These are phyloP conservation scores for Aphelenchoides fujianensis DNA, from an alignment of 1,140 invertebrate genomes.

Conservation along the genomic window DNA sequence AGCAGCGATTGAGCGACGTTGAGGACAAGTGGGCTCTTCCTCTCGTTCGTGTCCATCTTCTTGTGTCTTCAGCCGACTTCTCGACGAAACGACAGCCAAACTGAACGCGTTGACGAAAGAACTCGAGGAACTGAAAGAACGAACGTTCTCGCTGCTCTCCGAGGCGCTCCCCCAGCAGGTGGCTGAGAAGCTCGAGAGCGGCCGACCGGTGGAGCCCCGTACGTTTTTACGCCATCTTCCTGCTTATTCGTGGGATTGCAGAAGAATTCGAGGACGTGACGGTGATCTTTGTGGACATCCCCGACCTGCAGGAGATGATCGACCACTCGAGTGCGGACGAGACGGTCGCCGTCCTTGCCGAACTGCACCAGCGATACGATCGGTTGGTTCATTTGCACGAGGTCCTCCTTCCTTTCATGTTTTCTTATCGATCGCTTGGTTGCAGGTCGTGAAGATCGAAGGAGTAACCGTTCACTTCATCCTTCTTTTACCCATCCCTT, in stretches of 20 bases:
- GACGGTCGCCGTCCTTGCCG: constrained; percentile 89
- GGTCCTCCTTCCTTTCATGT: too few relatives aligned
- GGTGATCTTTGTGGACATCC: constrained; percentile 35
- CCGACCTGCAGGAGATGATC: constrained; percentile 8
- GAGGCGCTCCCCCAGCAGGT: constrained; percentile 46
- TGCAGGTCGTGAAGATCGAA: constrained; percentile 18
- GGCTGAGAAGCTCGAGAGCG: constrained; percentile 47
- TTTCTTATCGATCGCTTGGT: too few relatives aligned
- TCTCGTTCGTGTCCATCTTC: neutral
- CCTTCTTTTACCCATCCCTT: neutral
- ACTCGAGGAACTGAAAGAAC: constrained; percentile 87
- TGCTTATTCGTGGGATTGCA: too few relatives aligned
- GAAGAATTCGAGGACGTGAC: constrained; percentile 52
- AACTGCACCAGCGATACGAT: constrained; percentile 91
- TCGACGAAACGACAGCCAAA: constrained; percentile 90
- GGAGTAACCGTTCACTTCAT: neutral
- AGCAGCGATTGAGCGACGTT: constrained; percentile 95
- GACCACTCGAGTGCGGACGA: constrained; percentile 32
- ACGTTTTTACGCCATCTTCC: constrained; percentile 8
- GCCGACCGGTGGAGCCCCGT: constrained; percentile 41
- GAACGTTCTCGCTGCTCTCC: constrained; percentile 73
- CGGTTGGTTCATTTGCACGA: constrained; percentile 31
- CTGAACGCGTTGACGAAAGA: constrained; percentile 89
- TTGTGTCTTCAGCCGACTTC: constrained; percentile 67
- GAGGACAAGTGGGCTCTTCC: constrained; percentile 66